Percentiles rank a stretch among this genome's conserved stretches.
Conservation (phyloP, 2,797 vertebrate genomes). For the Setipinna tenuifilis region DNA sequence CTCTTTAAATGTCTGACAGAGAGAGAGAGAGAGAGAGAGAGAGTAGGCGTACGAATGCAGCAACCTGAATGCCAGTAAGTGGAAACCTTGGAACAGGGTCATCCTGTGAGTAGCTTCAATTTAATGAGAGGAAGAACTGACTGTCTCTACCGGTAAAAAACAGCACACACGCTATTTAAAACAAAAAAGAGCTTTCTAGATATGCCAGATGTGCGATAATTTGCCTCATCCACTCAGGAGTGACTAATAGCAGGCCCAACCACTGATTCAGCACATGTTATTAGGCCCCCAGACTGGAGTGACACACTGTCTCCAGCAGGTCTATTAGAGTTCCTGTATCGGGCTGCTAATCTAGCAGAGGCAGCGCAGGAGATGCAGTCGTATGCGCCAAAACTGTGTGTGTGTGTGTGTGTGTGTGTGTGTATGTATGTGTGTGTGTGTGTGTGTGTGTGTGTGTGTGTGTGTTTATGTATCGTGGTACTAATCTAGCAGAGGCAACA, state of each 20-base stretch:
- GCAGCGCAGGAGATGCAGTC: background rate
- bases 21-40: background rate
- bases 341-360: background rate
- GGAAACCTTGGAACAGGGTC: background rate
- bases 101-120: background rate
- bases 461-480: background rate
- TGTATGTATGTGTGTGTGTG: too few species aligned
- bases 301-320: conserved; percentile 20
- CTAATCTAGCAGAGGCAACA: conserved; percentile 12
- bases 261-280: conserved; percentile 22
- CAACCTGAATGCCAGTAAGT: background rate
- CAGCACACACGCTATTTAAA: background rate
- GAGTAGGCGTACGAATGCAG: background rate
- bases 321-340: background rate
- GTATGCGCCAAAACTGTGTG: background rate
- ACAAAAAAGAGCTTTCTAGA: background rate
- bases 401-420: too few species aligned
- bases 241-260: conserved; percentile 1
- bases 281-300: conserved; percentile 11
- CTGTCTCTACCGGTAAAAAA: conserved; percentile 1
- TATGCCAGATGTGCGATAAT: background rate
- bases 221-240: background rate
- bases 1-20: background rate
- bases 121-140: background rate
- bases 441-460: too few species aligned